These are phyloP conservation scores for Solenopsis invicta DNA, from an alignment of 1,140 invertebrate genomes.

Conservation along the genomic window DNA sequence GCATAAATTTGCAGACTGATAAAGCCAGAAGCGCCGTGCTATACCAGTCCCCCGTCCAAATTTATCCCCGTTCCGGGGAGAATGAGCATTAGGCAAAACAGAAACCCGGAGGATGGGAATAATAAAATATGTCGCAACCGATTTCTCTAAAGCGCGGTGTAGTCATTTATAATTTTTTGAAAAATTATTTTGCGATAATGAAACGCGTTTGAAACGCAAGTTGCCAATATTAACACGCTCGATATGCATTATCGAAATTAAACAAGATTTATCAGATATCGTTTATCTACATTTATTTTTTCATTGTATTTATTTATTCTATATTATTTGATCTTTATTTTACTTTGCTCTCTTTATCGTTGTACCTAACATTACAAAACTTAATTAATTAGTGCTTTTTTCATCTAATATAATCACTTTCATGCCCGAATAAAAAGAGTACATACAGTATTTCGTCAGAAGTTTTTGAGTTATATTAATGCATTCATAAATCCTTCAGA, in stretches of 20 bases:
- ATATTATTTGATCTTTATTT: not conserved
- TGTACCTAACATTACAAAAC: not conserved
- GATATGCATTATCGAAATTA: not conserved
- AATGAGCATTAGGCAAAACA: slow-evolving; percentile 27
- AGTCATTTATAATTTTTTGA: not conserved
- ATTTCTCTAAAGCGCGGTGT: not conserved
- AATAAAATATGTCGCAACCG: slow-evolving; percentile 35
- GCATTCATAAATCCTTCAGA: not conserved
- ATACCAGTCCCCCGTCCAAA: slow-evolving; percentile 28
- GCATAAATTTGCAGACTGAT: slow-evolving; percentile 54
- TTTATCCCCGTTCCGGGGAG: slow-evolving; percentile 27
- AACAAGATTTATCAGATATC: not conserved
- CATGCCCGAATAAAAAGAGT: not conserved
- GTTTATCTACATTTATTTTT: not conserved
- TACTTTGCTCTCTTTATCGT: not conserved
- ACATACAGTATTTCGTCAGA: not conserved
- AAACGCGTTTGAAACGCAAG: not conserved
- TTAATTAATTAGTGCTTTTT: not conserved
- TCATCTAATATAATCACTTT: not conserved
- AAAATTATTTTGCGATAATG: not conserved
- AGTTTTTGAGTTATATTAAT: not conserved
- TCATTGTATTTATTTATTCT: not conserved
- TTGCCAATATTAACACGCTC: not conserved
- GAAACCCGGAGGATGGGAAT: slow-evolving; percentile 16
- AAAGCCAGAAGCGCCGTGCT: slow-evolving; percentile 26